phyloP scores from a whole-genome alignment of 2,797 vertebrate genomes.

The Crax fasciolata region DNA sequence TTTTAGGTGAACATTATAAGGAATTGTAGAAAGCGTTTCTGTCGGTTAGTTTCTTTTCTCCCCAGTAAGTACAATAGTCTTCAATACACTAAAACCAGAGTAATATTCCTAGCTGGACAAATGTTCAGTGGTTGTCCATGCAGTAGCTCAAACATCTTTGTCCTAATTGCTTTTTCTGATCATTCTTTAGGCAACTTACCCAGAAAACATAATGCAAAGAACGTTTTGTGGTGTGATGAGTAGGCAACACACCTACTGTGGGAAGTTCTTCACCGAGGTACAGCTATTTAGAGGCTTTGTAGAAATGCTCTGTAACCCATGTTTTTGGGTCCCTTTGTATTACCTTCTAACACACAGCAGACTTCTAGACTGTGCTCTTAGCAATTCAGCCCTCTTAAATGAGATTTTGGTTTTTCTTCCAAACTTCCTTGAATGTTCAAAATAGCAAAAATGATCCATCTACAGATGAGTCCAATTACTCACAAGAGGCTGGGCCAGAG shows the following conservation, averaged over 20 bases:
- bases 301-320: too few species aligned
- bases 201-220: neutral
- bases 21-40: neutral
- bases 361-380: neutral
- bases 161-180: neutral
- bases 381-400: neutral
- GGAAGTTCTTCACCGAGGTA: neutral
- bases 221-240: rapidly evolving
- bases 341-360: neutral
- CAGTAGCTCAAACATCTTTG: neutral
- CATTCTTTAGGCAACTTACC: neutral
- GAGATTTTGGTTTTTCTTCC: neutral
- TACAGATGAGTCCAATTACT: too few species aligned
- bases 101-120: neutral
- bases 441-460: neutral
- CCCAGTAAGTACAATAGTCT: neutral
- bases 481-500: neutral
- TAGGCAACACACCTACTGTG: rapidly evolving
- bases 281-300: rapidly evolving
- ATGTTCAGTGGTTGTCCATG: neutral
- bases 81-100: neutral
- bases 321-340: neutral
- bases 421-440: neutral
- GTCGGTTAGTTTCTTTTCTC: neutral
- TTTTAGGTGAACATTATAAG: neutral